Conservation (phyloP, 2,113 vertebrate genomes). For the Pluvialis apricaria region DNA sequence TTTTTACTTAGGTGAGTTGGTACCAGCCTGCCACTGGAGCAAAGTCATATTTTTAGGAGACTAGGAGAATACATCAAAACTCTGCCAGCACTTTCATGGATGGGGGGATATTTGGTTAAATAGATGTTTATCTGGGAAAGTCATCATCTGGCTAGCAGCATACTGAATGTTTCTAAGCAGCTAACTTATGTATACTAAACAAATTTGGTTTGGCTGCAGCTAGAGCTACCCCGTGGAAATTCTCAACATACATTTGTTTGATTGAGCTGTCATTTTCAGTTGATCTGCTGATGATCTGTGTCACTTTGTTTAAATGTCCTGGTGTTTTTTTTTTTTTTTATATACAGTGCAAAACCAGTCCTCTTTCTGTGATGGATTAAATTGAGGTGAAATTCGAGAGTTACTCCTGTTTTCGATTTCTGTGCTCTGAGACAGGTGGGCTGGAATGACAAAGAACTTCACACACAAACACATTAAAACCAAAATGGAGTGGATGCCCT, state of each 20-base stretch:
- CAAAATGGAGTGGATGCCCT: constrained; percentile 70
- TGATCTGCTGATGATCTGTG: constrained; percentile 87
- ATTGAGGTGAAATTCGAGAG: constrained; percentile 82
- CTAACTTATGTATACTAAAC: constrained; percentile 82
- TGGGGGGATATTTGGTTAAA: constrained; percentile 73
- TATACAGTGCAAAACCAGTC: constrained; percentile 74
- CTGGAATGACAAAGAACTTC: constrained; percentile 80
- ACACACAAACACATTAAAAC: constrained; percentile 69
- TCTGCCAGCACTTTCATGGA: constrained; percentile 62
- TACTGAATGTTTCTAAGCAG: constrained; percentile 76
- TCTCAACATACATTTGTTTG: constrained; percentile 85
- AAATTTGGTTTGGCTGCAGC: constrained; percentile 82
- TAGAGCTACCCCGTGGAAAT: constrained; percentile 79
- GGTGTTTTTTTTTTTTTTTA: constrained; percentile 41
- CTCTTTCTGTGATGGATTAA: constrained; percentile 81
- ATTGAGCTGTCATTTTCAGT: constrained; percentile 84
- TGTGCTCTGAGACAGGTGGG: constrained; percentile 78
- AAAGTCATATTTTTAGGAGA: constrained; percentile 66
- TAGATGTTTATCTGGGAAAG: constrained; percentile 81
- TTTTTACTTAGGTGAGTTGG: constrained; percentile 51
- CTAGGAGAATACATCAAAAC: constrained; percentile 66
- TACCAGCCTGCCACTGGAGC: constrained; percentile 42
- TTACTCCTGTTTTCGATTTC: constrained; percentile 82
- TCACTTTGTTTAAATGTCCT: constrained; percentile 87
- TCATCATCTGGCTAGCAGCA: constrained; percentile 78